A percentile compares a stretch with the other conserved stretches of the same genome.
These are phyloP conservation scores for Hypocryptadius cinnamomeus DNA, from an alignment of 2,113 vertebrate genomes.

Conservation along the genomic window DNA sequence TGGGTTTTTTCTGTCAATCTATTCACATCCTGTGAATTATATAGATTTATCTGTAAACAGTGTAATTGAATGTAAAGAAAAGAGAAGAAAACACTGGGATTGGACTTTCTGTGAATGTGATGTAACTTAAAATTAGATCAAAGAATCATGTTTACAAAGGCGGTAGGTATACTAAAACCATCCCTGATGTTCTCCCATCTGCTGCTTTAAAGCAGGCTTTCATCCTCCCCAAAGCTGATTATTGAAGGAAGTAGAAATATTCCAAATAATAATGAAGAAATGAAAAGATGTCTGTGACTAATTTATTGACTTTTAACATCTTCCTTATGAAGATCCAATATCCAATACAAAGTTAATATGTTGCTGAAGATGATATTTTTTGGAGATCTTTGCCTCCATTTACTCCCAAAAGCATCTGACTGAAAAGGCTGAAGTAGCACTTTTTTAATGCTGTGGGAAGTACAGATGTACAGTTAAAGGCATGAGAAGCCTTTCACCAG, in stretches of 20 bases:
- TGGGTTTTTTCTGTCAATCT: background rate
- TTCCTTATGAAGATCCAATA: background rate
- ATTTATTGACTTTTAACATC: background rate
- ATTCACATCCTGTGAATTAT: background rate
- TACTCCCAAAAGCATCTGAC: background rate
- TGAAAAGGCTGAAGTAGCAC: background rate
- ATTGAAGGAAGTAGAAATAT: background rate
- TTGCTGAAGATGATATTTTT: background rate
- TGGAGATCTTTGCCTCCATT: background rate
- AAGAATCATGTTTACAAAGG: background rate
- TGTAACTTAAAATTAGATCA: background rate
- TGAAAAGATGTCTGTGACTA: background rate
- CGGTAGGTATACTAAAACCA: background rate
- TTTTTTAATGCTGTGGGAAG: background rate
- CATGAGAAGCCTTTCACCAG: background rate
- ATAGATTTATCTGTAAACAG: background rate
- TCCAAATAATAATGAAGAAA: background rate
- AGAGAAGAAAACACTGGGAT: background rate
- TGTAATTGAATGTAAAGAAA: background rate
- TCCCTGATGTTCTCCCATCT: background rate
- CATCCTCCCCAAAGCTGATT: background rate
- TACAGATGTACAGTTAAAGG: background rate
- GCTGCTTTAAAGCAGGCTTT: background rate
- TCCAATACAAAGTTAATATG: background rate
- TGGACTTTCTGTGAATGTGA: background rate